Conservation (phyloP, 2,113 vertebrate species). For the Brevimyrus niger region DNA sequence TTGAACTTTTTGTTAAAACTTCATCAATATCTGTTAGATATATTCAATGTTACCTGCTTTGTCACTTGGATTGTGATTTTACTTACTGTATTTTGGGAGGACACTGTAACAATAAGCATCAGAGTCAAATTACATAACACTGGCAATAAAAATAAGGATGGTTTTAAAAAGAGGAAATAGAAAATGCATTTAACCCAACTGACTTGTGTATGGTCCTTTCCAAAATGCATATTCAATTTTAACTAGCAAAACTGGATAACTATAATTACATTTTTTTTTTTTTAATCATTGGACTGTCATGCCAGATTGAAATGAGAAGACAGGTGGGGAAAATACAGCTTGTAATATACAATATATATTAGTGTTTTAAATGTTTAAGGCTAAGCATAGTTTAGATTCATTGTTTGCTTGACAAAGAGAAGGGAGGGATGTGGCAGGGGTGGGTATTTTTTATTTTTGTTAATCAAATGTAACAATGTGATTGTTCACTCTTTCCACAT, state of each 20-base stretch:
- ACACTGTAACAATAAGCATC: neutral
- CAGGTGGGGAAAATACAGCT: conserved; percentile 45
- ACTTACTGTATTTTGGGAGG: neutral
- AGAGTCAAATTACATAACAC: conserved; percentile 4
- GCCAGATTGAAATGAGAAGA: conserved; percentile 40
- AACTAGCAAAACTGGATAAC: neutral
- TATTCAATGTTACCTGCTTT: conserved; percentile 2
- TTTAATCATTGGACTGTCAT: conserved; percentile 30
- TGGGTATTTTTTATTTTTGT: conserved; percentile 35
- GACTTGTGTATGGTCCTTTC: neutral
- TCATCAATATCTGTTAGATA: conserved; percentile 1
- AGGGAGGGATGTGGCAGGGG: conserved; percentile 45
- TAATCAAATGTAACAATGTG: conserved; percentile 8
- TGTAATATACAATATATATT: conserved; percentile 68
- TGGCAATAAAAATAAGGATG: conserved; percentile 8
- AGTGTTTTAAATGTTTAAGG: conserved; percentile 59
- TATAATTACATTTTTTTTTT: neutral
- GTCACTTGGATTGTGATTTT: conserved; percentile 4
- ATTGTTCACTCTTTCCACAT: conserved; percentile 11
- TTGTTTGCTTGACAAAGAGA: conserved; percentile 53
- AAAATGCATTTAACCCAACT: neutral
- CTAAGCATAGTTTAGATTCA: conserved; percentile 51
- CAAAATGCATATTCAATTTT: neutral
- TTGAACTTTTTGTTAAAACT: neutral
- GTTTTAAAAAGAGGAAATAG: neutral